A percentile compares a stretch with the other conserved stretches of the same genome.
phyloP scores from a whole-genome alignment of 2,113 vertebrate species.

The Ciconia stormi region DNA sequence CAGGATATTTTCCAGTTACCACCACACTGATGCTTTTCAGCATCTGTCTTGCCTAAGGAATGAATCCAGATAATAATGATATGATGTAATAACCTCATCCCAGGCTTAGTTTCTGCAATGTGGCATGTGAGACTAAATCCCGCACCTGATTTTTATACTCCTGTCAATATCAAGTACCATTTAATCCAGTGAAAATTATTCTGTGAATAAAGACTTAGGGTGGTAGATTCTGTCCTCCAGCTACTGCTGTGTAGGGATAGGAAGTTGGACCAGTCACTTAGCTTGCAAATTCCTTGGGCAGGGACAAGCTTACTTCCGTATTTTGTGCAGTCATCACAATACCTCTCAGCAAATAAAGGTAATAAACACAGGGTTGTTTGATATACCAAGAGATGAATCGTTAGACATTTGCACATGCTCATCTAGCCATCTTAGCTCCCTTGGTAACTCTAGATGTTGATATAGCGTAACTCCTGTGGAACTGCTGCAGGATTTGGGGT shows the following conservation, averaged over 20 bases:
- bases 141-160: not conserved
- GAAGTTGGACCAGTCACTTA: not conserved
- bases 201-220: not conserved
- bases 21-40: not conserved
- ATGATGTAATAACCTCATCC: not conserved
- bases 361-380: not conserved
- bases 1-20: not conserved
- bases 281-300: not conserved
- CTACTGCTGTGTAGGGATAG: not conserved
- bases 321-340: not conserved
- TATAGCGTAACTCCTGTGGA: not conserved
- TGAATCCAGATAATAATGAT: not conserved
- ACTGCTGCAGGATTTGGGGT: not conserved
- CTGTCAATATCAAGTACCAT: not conserved
- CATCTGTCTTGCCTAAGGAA: not conserved
- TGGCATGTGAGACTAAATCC: not conserved
- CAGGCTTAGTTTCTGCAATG: not conserved
- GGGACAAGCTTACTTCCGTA: not conserved
- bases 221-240: not conserved
- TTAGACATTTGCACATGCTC: not conserved
- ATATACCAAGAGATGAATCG: not conserved
- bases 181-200: not conserved
- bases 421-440: not conserved
- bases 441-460: not conserved
- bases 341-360: not conserved